A percentile compares a stretch with the other conserved stretches of the same genome.
Evolutionary conservation across 2,888 invertebrate genomes (phyloP).

Genomic region (Odontocolon sp.): DNA sequence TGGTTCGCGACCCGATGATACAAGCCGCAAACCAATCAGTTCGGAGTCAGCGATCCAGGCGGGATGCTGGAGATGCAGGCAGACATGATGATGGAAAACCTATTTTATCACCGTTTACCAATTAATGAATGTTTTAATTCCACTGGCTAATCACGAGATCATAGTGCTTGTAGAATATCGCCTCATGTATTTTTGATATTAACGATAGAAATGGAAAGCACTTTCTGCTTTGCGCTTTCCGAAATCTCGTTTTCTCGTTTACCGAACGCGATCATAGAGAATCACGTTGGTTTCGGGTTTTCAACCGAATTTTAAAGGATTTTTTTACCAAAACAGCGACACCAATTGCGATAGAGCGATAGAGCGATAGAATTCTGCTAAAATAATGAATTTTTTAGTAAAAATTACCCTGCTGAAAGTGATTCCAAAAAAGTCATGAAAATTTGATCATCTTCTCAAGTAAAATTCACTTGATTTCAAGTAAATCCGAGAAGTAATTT

Average conservation of each 20-base stretch:
- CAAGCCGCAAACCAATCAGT: constrained; percentile 57
- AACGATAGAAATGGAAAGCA: constrained; percentile 24
- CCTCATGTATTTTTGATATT: constrained; percentile 6
- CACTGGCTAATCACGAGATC: no score
- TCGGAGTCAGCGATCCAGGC: constrained; percentile 44
- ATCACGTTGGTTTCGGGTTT: not conserved
- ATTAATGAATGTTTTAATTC: constrained; percentile 56
- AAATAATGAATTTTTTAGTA: no score
- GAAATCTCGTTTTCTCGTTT: not conserved
- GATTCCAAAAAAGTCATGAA: not conserved
- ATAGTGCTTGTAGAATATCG: no score
- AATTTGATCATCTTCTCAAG: not conserved
- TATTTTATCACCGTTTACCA: constrained; percentile 44
- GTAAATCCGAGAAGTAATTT: not conserved
- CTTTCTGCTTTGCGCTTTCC: not conserved
- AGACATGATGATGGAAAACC: constrained; percentile 24
- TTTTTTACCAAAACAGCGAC: not conserved
- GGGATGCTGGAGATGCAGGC: constrained; percentile 8
- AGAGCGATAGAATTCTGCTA: no score
- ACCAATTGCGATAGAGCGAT: not conserved
- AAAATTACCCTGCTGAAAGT: no score
- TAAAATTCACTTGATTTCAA: not conserved
- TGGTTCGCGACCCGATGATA: constrained; percentile 52
- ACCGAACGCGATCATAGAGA: not conserved
- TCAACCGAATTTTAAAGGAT: not conserved